Base-by-base conservation (phyloP, 2,888 invertebrate genomes). In the Xanthostigma xanthostigma region DNA sequence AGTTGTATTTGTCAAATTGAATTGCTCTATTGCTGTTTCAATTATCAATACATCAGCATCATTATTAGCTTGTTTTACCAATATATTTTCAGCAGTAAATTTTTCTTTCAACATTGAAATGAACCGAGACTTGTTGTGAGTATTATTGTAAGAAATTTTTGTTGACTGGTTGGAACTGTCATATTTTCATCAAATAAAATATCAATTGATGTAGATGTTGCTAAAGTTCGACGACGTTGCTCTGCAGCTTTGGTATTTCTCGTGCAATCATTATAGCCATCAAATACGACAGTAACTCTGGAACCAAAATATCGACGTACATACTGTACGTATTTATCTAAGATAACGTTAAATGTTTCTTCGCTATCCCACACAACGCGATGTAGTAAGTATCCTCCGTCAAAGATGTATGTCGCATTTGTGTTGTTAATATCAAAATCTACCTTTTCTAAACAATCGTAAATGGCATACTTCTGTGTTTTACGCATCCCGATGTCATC, bases 71-170 rank as follows among this genome's bases (percentile, higher is more conserved):
- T 60, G 10, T 58, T 58, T 56, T 11, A 60, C 58, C 1, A 39
- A 48, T 41, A 60, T 58, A 58, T 59, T 59, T 2, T 54, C 9
- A 57, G 49, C 43, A 56, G 36, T 58, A 50, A 36, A 41, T 55
- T 53, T 56, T 41, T 54, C 48, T 45, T 41, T 49, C 17, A 57
- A 48, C 53, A 58, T 54, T 42, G 50, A 55, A 58, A 62, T 61
- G 41, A 61, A 57, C 43, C 59, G 55, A 58, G 55, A 57, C 51
- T 62, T 60, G 45, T 60, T 59, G 41, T 60, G 54, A 44, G 48
- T 57, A 56, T 60, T 61, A n/a, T 58, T 49, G 55, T 10, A 50
- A 59, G 48, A 52, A 57, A 55, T 51, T 51, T 46, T 37, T 53
- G 49, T 49, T 51, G 50, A 27, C 14, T 48, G 12, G 44, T 39